A percentile compares a stretch with the other conserved stretches of the same genome.
These are phyloP conservation scores for Apistogramma diplotaenia DNA, from an alignment of 2,113 vertebrate genomes.

Conservation along the genomic window DNA sequence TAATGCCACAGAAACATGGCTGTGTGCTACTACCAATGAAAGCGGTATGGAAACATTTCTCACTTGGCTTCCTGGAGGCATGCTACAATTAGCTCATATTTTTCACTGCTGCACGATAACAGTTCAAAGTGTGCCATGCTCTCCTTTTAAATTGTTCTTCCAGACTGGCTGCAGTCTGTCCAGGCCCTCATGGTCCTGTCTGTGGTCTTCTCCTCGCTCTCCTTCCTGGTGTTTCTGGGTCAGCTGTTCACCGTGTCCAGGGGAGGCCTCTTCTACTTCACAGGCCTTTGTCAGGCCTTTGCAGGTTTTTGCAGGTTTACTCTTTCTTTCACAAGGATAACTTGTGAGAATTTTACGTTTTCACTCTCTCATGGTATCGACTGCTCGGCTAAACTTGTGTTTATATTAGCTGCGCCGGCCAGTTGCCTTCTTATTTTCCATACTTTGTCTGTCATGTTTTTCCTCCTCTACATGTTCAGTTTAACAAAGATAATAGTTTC, in stretches of 20 bases:
- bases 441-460: not conserved
- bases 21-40: constrained; percentile 76
- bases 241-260: constrained; percentile 82
- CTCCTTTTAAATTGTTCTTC: not conserved
- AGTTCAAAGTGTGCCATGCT: not conserved
- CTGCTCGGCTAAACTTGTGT: not conserved
- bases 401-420: not conserved
- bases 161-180: constrained; percentile 86
- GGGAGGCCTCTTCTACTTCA: constrained; percentile 86
- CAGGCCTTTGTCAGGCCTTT: constrained; percentile 84
- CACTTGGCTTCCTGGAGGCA: not conserved
- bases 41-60: constrained; percentile 70
- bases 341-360: not conserved
- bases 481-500: not conserved
- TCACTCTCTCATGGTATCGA: not conserved
- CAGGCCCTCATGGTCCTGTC: constrained; percentile 89
- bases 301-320: constrained; percentile 72
- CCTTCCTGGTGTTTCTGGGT: constrained; percentile 86
- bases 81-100: not conserved
- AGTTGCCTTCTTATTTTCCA: not conserved
- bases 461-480: not conserved
- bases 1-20: constrained; percentile 72
- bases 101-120: not conserved
- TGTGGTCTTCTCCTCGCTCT: constrained; percentile 83
- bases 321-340: not conserved